Conservation (phyloP, 1,140 invertebrate species). For the Oryzaephilus surinamensis region DNA sequence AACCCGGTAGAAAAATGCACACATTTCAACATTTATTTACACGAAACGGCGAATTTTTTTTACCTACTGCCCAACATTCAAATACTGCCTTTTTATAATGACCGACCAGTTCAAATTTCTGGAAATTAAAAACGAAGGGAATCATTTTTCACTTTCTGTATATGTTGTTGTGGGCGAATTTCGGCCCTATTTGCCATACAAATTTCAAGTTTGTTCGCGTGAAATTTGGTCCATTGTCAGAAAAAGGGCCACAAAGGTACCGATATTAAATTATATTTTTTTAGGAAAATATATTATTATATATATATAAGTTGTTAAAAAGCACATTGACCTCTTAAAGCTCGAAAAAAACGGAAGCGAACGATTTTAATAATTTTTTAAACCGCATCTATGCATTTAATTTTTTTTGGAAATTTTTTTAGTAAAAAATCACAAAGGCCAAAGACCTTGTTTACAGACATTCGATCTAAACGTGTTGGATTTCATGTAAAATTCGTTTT, state of each 20-base stretch:
- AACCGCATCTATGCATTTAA: too few relatives aligned
- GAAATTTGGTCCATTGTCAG: conserved; percentile 1
- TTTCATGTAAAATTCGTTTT: too few relatives aligned
- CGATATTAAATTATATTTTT: conserved; percentile 2
- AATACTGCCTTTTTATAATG: conserved; percentile 6
- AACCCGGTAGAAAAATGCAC: conserved; percentile 6
- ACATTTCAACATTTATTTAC: conserved; percentile 4
- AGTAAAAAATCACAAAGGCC: too few relatives aligned
- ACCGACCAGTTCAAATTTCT: not conserved
- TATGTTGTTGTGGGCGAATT: not conserved
- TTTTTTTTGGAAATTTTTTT: too few relatives aligned
- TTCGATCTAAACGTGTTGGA: too few relatives aligned
- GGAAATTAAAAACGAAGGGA: conserved; percentile 3
- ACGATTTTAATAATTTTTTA: too few relatives aligned
- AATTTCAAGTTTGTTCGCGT: not conserved
- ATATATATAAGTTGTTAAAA: too few relatives aligned
- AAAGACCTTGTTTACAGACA: too few relatives aligned
- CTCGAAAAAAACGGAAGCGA: too few relatives aligned
- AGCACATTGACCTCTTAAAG: too few relatives aligned
- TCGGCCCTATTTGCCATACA: conserved; percentile 1
- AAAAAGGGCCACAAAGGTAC: conserved; percentile 8
- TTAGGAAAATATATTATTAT: too few relatives aligned
- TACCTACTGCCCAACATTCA: not conserved
- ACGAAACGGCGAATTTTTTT: not conserved
- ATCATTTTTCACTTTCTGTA: conserved; percentile 7